Base-by-base conservation (phyloP, 2,113 vertebrate species). In the Pituophis catenifer region DNA sequence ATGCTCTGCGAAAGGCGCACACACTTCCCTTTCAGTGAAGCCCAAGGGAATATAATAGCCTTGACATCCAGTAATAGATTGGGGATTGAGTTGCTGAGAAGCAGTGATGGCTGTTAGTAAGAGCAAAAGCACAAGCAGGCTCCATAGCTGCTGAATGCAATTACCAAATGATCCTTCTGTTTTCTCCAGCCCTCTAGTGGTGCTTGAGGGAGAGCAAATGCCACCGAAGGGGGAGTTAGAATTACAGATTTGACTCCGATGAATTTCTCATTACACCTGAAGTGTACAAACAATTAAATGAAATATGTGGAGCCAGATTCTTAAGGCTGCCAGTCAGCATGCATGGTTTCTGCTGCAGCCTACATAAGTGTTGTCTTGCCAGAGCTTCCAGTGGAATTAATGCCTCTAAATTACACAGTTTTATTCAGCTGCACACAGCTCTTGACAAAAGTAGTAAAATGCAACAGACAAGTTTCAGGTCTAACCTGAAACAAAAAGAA, bases 351-450 rank as follows among this genome's bases (percentile, higher is more conserved):
- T 54, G 48, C 38, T 65, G 53, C 5, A 44, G 26, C 29, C 33
- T 90, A 86, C 38, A 59, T 90, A 89, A 87, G 92, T 53, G 58
- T 54, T 70, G 2, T 65, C 57, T 65, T 87, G 29, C n/a, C 6
- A 48, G 89, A 1, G 23, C 57, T 65, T 44, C 70, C 17, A 8
- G 26, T 0, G 2, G 81, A 65, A 90, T 90, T 90, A 90, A 90
- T 65, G 23, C 11, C 50, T 44, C 89, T 90, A 90, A 93, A 90
- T 93, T 65, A 44, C 23, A 54, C 10, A 26, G 89, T 17, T 90
- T 93, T 87, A 93, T 90, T 90, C 89, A 90, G 11, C 89, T 86
- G 81, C 89, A 93, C 89, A 90, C 81, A 87, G 53, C 92, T 86
- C 11, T 90, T 85, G 59, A 54, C 11, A 44, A n/a, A 93, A 54